Evolutionary conservation across 2,113 vertebrate species (phyloP).

Genomic region (Amia ocellicauda): DNA sequence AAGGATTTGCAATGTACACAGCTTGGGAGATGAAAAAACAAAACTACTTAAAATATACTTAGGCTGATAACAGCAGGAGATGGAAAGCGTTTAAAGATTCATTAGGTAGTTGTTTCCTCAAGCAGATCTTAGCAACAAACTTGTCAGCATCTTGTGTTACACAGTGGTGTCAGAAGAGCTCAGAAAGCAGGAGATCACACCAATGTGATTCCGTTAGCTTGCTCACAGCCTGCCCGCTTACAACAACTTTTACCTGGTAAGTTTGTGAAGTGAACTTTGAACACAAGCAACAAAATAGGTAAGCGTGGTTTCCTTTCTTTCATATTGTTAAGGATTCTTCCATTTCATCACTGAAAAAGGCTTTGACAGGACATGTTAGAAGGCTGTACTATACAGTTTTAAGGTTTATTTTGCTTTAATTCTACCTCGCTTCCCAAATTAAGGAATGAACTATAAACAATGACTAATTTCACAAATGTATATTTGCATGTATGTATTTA

Average conservation of each 20-base stretch:
- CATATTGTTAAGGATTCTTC: no score
- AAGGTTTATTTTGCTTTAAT: no score
- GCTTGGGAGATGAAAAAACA: not conserved
- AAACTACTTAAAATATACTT: not conserved
- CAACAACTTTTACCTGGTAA: not conserved
- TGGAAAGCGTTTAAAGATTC: conserved; percentile 49
- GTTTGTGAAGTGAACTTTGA: not conserved
- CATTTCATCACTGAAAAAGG: no score
- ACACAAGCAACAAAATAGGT: not conserved
- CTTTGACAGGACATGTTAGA: no score
- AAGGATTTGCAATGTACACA: not conserved
- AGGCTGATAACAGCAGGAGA: conserved; percentile 7
- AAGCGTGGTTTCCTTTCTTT: not conserved
- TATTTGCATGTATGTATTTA: no score
- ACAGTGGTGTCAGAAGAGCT: conserved; percentile 27
- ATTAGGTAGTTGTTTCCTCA: conserved; percentile 42
- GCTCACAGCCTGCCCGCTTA: not conserved
- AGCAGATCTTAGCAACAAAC: conserved; percentile 34
- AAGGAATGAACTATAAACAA: no score
- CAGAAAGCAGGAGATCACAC: not conserved
- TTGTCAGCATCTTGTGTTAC: conserved; percentile 55
- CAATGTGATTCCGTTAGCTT: not conserved
- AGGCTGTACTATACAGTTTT: no score
- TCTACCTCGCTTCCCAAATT: no score
- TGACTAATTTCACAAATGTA: no score